Percentiles rank a stretch among this genome's conserved stretches.
Evolutionary conservation across 2,113 vertebrate species (phyloP).

Genomic region (Epinephelus cyanopodus): DNA sequence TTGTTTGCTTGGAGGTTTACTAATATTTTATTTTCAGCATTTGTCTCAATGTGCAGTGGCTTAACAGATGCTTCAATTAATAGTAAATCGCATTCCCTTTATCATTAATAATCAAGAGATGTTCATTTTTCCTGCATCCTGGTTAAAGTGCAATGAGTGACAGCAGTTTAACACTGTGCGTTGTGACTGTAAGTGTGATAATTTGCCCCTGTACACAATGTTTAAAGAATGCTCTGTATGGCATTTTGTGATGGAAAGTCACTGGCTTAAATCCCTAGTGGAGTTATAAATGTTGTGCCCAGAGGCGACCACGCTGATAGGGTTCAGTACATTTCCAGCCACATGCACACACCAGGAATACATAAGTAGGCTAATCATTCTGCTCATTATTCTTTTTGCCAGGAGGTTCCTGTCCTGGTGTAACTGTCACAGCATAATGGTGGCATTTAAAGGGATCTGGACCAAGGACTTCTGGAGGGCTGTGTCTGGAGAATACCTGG

Average conservation of each 20-base stretch:
- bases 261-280: conserved; percentile 64
- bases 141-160: conserved; percentile 13
- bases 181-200: conserved; percentile 42
- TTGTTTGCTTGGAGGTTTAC: background rate
- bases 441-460: conserved; percentile 96
- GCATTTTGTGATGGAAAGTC: conserved; percentile 68
- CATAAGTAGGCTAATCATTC: conserved; percentile 76
- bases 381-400: conserved; percentile 74
- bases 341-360: conserved; percentile 62
- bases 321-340: conserved; percentile 69
- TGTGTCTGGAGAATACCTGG: conserved; percentile 92
- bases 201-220: conserved; percentile 53
- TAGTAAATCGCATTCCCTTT: background rate
- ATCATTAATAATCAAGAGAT: background rate
- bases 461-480: conserved; percentile 97
- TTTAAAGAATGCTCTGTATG: conserved; percentile 63
- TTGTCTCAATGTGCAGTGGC: background rate
- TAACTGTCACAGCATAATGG: conserved; percentile 89
- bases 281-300: conserved; percentile 69
- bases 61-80: background rate
- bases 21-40: background rate
- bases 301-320: conserved; percentile 62
- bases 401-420: conserved; percentile 90
- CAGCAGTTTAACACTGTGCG: conserved; percentile 35
- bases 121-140: background rate